Evolutionary conservation across 2,888 invertebrate species (phyloP).

Genomic region (Hyposoter dolosus): DNA sequence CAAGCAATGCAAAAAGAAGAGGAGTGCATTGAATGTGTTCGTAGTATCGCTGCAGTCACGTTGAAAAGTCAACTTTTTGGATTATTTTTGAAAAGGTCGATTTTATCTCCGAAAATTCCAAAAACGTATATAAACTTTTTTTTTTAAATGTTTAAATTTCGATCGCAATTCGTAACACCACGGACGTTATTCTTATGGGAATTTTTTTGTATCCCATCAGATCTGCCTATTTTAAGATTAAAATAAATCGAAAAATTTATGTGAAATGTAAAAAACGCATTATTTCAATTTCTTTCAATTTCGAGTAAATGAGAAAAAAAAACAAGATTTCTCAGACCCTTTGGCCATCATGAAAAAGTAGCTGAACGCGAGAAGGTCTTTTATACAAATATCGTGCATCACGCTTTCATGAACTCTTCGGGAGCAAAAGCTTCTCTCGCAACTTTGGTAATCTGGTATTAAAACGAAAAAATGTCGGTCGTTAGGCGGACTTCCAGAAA

Average conservation of each 20-base stretch:
- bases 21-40: neutral
- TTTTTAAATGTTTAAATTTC: neutral
- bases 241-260: neutral
- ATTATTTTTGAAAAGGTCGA: too few species aligned
- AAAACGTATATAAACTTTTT: too few species aligned
- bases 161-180: too few species aligned
- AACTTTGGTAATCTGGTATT: constrained; percentile 22
- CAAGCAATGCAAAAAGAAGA: neutral
- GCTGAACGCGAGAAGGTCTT: neutral
- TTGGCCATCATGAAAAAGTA: neutral
- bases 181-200: neutral
- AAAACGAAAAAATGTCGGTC: constrained; percentile 27
- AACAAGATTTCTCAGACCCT: neutral
- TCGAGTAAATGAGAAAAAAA: neutral
- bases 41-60: too few species aligned
- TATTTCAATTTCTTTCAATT: neutral
- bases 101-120: too few species aligned
- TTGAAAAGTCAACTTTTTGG: too few species aligned
- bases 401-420: constrained; percentile 18
- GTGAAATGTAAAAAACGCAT: neutral
- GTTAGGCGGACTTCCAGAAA: constrained; percentile 2
- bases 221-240: neutral
- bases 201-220: neutral
- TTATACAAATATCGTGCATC: constrained; percentile 1
- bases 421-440: constrained; percentile 8